Percentiles rank a stretch among this genome's conserved stretches.
Conservation (phyloP, 2,797 vertebrate genomes). For the Alosa sapidissima region DNA sequence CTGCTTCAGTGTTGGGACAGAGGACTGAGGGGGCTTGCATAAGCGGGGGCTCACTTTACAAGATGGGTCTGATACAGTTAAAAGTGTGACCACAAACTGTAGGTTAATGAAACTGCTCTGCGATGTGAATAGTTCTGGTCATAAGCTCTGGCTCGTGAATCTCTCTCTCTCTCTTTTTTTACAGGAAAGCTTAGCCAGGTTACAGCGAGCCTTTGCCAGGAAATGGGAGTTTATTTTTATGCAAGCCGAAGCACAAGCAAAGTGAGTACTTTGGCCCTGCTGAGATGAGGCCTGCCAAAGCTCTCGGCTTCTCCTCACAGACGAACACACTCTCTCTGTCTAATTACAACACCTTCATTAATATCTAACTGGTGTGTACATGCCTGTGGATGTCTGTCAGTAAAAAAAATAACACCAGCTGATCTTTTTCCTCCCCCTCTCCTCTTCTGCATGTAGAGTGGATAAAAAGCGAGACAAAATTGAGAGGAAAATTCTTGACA, state of each 20-base stretch:
- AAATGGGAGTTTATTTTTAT: constrained; percentile 99
- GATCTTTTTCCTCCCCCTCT: not conserved
- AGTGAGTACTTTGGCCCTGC: constrained; percentile 78
- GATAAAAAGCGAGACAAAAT: constrained; percentile 97
- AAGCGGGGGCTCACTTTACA: not conserved
- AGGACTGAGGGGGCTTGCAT: not conserved
- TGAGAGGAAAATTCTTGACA: constrained; percentile 94
- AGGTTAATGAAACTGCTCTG: not conserved
- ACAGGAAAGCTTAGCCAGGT: constrained; percentile 96
- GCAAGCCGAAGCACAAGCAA: constrained; percentile 99
- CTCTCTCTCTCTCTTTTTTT: constrained; percentile 55
- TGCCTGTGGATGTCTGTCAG: not conserved
- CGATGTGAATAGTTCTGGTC: not conserved
- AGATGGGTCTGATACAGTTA: not conserved
- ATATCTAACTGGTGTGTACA: not conserved
- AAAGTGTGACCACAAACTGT: not conserved
- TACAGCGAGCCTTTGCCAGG: constrained; percentile 95
- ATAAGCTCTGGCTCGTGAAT: not conserved
- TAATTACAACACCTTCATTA: not conserved
- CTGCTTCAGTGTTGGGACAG: not conserved
- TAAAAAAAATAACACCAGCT: not conserved
- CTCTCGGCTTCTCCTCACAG: not conserved
- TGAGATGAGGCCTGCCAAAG: not conserved
- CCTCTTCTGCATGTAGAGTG: constrained; percentile 70
- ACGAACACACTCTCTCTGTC: not conserved